Evolutionary conservation across 2,113 vertebrate genomes (phyloP), one percentile per base, ranked within the genome.

Genomic region (Caretta caretta): DNA sequence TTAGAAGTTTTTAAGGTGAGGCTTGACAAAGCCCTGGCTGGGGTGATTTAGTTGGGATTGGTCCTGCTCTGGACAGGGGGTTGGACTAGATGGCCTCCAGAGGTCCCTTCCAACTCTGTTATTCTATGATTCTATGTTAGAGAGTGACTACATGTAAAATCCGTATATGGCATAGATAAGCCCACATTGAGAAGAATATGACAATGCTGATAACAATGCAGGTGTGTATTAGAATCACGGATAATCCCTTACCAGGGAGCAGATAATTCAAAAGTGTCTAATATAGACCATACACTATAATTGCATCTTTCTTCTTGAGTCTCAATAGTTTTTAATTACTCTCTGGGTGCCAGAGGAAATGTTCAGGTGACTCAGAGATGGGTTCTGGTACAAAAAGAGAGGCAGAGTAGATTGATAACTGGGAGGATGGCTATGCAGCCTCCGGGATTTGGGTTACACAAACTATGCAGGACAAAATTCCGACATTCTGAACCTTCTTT

Each of bases 61-160:
- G 42, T 42, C 42, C 42, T 42, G 42, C 42, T 42, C 42, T 42
- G 42, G 42, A 5, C 5, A 42, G 42, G 42, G 42, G 42, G 42
- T 42, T 42, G 42, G 42, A 42, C 42, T 42, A 42, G 42, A 42
- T 42, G 42, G 42, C 42, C 42, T 42, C 42, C 42, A 42, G 42
- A 42, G 42, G 42, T 42, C 42, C 42, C 42, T 42, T 42, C 42
- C 42, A 42, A 42, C 42, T 42, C 42, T 42, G 42, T 42, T 42
- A 42, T 42, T 42, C 42, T 42, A 42, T 42, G 42, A 42, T 42
- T 42, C 42, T 42, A 42, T 42, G 13, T 9, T 48, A 12, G 2
- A 13, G 4, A 10, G 17, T 4, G 42, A n/a, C 0, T 4, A 1
- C 1, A n/a, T 6, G 48, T 8, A 8, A 2, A 8, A 8, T 0